Percentiles rank a stretch among this genome's conserved stretches.
phyloP scores from a whole-genome alignment of 2,113 vertebrate genomes.

The Stomatorhinus ivindoensis region DNA sequence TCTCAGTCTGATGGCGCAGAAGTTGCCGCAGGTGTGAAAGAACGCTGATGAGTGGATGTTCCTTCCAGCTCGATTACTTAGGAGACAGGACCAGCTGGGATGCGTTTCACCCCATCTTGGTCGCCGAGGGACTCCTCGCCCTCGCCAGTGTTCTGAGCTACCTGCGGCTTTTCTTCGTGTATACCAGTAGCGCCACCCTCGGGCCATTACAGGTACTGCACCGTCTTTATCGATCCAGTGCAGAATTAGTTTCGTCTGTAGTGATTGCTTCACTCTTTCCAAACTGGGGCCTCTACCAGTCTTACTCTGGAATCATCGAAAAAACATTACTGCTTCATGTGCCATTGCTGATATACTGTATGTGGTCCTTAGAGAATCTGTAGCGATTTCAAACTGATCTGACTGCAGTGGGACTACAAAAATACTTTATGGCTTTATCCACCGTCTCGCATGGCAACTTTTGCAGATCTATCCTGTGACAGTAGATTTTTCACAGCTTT shows the following conservation, averaged over 20 bases:
- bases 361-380: neutral
- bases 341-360: neutral
- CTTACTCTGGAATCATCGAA: neutral
- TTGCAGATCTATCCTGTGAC: neutral
- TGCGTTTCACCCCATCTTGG: slow-evolving; percentile 90
- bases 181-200: slow-evolving; percentile 95
- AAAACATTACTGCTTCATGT: neutral
- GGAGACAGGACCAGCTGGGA: slow-evolving; percentile 88
- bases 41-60: neutral
- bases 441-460: neutral
- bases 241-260: neutral
- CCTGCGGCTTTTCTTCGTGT: slow-evolving; percentile 97
- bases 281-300: neutral
- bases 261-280: neutral
- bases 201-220: slow-evolving; percentile 84
- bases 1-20: neutral
- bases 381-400: neutral
- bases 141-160: slow-evolving; percentile 95
- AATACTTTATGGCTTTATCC: neutral
- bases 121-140: slow-evolving; percentile 94
- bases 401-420: neutral
- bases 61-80: slow-evolving; percentile 57
- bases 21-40: neutral
- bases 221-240: neutral
- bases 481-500: neutral